Base-by-base conservation (phyloP, 2,888 invertebrate species). In the Cylloceria caligata region DNA sequence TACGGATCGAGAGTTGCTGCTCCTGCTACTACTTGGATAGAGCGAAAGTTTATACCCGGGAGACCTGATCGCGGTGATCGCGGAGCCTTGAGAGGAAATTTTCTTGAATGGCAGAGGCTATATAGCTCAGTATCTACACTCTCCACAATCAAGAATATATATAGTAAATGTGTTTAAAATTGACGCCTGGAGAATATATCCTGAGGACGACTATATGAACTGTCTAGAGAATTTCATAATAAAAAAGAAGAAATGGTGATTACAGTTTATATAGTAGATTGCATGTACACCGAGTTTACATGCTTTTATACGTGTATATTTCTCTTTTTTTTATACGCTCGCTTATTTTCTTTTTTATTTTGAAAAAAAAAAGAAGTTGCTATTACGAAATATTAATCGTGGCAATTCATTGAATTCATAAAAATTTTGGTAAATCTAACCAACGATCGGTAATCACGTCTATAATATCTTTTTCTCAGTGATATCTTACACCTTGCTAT, bases 41-140 rank as follows among this genome's bases (percentile, higher is more conserved):
- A 75, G 80, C 80, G 80, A 80, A 80, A 80, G 80, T 80, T 75
- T 80, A 21, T 39, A 67, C 80, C 57, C 65, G 57, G 30, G 64
- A 68, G 62, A 71, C 34, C 47, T n/a, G 42, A 64, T 68, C 27
- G 24, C 52, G 36, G 45, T 24, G 60, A 68, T 27, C 68, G 62
- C 62, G 36, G n/a, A 39, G 21, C 27, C 80, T 60, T 27, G 71
- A 72, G 80, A 71, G 75, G 65, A 71, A 71, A 71, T 65, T 80
- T 69, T 75, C 80, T 75, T 72, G 47, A 67, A 80, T 71, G 65
- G 75, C 65, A 55, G n/a, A n/a, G n/a, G 30, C 34, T 39, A n/a
- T 27, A 57, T 19, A 27, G 13, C 16, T 4, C 39, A n/a, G 60
- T 19, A 19, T 62, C 36, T 13, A 39, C 52, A 52, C 68, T 57